Percentiles rank a stretch among this genome's conserved stretches.
Conservation (phyloP, 2,888 invertebrate genomes). For the Polyommatus iphigenia region DNA sequence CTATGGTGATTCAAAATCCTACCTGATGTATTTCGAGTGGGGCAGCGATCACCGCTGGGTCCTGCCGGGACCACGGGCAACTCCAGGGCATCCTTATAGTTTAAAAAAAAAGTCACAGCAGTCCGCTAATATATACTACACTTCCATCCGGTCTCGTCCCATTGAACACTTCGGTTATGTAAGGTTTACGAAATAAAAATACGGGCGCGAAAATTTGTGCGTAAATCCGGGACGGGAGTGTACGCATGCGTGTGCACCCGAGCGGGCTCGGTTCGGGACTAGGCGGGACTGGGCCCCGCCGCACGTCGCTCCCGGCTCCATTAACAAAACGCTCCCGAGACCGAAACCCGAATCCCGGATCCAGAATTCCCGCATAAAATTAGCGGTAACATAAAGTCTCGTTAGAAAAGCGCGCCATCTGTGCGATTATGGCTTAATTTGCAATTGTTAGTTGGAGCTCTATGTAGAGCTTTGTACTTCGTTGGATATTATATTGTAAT, state of each 20-base stretch:
- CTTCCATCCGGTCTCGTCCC: slow-evolving; percentile 26
- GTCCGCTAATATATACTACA: neutral
- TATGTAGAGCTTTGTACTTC: neutral
- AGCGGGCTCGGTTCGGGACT: slow-evolving; percentile 63
- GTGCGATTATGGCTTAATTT: neutral
- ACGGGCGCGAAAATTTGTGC: slow-evolving; percentile 40
- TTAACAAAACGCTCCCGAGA: slow-evolving; percentile 6
- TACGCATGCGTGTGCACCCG: slow-evolving; percentile 63
- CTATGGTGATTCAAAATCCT: slow-evolving; percentile 44
- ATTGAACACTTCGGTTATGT: slow-evolving; percentile 28
- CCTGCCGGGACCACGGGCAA: slow-evolving; percentile 72
- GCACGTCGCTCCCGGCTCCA: neutral
- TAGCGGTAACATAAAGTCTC: neutral
- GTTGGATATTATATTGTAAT: neutral
- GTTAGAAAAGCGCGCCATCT: slow-evolving; percentile 6
- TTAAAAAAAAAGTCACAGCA: slow-evolving; percentile 39
- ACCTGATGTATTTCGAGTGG: slow-evolving; percentile 65
- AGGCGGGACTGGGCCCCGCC: slow-evolving; percentile 37
- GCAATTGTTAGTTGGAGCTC: neutral
- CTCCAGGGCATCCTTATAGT: slow-evolving; percentile 64
- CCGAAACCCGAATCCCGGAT: slow-evolving; percentile 16
- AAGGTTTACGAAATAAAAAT: slow-evolving; percentile 26
- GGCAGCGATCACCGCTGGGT: slow-evolving; percentile 59
- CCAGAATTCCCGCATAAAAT: neutral
- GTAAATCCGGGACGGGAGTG: slow-evolving; percentile 57